Evolutionary conservation across 1,140 invertebrate species (phyloP), one percentile per base, ranked within the genome.

Genomic region (Drosophila mojavensis): DNA sequence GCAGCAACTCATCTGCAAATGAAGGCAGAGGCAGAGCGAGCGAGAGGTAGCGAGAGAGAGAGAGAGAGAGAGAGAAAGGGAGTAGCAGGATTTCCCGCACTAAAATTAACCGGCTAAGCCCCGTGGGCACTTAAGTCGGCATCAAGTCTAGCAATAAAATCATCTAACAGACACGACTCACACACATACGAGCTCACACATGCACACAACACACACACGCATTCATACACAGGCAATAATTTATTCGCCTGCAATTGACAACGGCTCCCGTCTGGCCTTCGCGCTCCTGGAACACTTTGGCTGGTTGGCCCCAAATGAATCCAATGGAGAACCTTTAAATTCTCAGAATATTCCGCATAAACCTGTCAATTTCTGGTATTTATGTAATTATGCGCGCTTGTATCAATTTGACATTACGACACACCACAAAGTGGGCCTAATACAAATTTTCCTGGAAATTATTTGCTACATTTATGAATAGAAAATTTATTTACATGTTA

Each of bases 141-240:
- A 65, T 78, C 75, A 81, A 86, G 78, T 86, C 63, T 78, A 66
- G 53, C 88, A 79, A 83, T 89, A 81, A 85, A 85, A 85, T 76
- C 56, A 58, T 55, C 64, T 50, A 53, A 73, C 64, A 60, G 61
- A 50, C 33, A 36, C 20, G 58, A 47, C 3, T 17, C 43, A 47
- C 15, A 17, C n/a, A 9, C 43, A 15, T 6, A 15, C 15, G 3
- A 15, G 9, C 15, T 1, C 43, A 47, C 43, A 47, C 15, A 47
- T 1, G 0, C 5, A 47, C 15, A 47, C 6, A 47, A 28, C 10
- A 41, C 10, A 41, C 10, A 41, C 10, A 41, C 10, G 1, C 6
- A 9, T 0, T 17, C 5, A 45, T 11, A 0, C 11, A 39, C 9
- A 47, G 9, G 41, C 55, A 55, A 73, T 73, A 60, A 53, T 73